phyloP scores from a whole-genome alignment of 2,797 vertebrate species.

The Catharus ustulatus region DNA sequence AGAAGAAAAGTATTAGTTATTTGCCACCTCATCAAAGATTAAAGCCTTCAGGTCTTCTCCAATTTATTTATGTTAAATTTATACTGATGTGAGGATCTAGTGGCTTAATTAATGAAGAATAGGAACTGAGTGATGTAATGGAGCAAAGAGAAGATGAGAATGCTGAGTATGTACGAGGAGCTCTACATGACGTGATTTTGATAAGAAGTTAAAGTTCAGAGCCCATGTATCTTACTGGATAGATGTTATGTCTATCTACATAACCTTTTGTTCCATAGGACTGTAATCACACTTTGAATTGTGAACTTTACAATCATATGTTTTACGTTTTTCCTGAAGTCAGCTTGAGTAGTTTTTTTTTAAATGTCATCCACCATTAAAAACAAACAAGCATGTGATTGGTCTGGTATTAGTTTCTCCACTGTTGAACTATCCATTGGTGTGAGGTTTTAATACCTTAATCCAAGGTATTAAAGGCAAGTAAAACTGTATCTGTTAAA shows the following conservation, averaged over 20 bases:
- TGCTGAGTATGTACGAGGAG: background rate
- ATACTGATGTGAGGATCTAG: background rate
- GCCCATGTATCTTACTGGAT: background rate
- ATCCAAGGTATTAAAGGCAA: background rate
- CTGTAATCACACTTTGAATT: background rate
- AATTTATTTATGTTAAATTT: background rate
- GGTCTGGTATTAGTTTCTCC: background rate
- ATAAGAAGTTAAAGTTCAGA: background rate
- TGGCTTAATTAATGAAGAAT: background rate
- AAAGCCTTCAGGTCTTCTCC: background rate
- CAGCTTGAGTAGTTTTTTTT: background rate
- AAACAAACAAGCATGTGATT: background rate
- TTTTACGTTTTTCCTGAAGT: background rate
- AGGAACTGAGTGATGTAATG: background rate
- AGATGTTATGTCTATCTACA: background rate
- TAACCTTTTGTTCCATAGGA: background rate
- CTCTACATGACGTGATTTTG: background rate
- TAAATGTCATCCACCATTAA: background rate
- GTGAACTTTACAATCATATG: background rate
- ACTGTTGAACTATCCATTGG: background rate
- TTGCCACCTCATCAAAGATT: background rate
- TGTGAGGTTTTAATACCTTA: background rate
- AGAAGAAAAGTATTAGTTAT: background rate
- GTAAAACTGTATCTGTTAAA: background rate
- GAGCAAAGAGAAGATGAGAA: background rate